These are phyloP conservation scores for Pampus argenteus DNA, from an alignment of 2,797 vertebrate genomes.

Conservation along the genomic window DNA sequence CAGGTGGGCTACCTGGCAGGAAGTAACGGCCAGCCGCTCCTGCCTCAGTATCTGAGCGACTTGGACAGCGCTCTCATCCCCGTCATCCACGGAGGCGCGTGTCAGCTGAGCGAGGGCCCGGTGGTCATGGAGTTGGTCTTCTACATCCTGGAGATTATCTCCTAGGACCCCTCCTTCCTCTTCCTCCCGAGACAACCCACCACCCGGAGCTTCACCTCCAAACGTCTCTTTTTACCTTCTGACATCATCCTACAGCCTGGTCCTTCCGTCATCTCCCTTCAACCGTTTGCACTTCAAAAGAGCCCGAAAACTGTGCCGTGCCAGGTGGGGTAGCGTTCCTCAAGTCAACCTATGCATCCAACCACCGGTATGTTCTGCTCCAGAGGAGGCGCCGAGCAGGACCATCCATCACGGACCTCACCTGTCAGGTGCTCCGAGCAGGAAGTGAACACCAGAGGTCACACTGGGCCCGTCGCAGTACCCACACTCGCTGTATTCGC, in stretches of 20 bases:
- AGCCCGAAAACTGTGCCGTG: slow-evolving; percentile 74
- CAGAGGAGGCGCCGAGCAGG: slow-evolving; percentile 40
- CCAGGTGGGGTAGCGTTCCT: slow-evolving; percentile 70
- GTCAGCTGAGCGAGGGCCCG: slow-evolving; percentile 95
- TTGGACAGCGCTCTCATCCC: slow-evolving; percentile 98
- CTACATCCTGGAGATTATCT: slow-evolving; percentile 99
- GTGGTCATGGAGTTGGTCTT: slow-evolving; percentile 98
- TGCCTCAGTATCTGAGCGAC: slow-evolving; percentile 95
- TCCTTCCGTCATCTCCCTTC: slow-evolving; percentile 34
- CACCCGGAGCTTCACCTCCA: slow-evolving; percentile 6
- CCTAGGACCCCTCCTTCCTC: slow-evolving; percentile 76
- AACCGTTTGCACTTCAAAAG: slow-evolving; percentile 73
- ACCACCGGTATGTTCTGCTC: slow-evolving; percentile 48
- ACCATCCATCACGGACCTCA: slow-evolving; percentile 2
- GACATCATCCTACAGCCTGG: slow-evolving; percentile 24
- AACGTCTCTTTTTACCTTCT: background rate
- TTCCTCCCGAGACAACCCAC: background rate
- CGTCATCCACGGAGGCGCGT: slow-evolving; percentile 96
- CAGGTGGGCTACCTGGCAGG: slow-evolving; percentile 98
- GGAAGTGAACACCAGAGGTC: slow-evolving; percentile 17
- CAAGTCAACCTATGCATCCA: slow-evolving; percentile 82
- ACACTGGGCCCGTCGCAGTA: slow-evolving; percentile 24
- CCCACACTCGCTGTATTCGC: slow-evolving; percentile 10
- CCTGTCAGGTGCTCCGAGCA: slow-evolving; percentile 17
- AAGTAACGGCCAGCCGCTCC: slow-evolving; percentile 95